A percentile compares a stretch with the other conserved stretches of the same genome.
Conservation (phyloP, 2,113 vertebrate genomes). For the Cinclus mexicanus region DNA sequence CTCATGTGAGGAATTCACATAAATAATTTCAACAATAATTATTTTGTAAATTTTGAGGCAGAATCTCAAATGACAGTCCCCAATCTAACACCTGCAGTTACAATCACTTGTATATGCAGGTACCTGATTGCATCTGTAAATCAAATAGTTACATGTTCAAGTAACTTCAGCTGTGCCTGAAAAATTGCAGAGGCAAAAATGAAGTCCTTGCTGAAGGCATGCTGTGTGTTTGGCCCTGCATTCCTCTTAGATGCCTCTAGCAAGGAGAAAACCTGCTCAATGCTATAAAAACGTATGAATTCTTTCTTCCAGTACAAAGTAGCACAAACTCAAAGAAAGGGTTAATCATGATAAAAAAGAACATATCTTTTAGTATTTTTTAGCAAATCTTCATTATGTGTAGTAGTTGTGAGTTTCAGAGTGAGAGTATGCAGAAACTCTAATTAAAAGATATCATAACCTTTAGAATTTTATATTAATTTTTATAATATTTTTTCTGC, state of each 20-base stretch:
- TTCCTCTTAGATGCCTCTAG: neutral
- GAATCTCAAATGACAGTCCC: neutral
- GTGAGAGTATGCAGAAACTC: neutral
- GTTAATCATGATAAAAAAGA: neutral
- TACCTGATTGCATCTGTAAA: conserved; percentile 62
- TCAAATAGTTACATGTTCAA: conserved; percentile 28
- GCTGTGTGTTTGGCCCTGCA: neutral
- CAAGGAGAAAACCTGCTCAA: neutral
- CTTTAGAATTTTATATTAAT: neutral
- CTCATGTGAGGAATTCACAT: neutral
- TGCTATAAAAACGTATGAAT: neutral
- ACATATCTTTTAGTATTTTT: neutral
- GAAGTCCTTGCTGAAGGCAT: neutral
- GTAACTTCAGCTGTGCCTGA: neutral
- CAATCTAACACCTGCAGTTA: conserved; percentile 46
- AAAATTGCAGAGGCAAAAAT: neutral
- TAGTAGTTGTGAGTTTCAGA: neutral
- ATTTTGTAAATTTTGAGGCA: conserved; percentile 1
- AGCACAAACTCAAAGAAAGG: neutral
- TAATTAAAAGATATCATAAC: neutral
- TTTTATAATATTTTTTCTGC: neutral
- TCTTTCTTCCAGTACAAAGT: neutral
- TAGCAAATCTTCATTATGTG: neutral
- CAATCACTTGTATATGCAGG: conserved; percentile 38
- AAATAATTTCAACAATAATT: neutral